Conservation (phyloP, 2,888 invertebrate species). For the Labia minor region DNA sequence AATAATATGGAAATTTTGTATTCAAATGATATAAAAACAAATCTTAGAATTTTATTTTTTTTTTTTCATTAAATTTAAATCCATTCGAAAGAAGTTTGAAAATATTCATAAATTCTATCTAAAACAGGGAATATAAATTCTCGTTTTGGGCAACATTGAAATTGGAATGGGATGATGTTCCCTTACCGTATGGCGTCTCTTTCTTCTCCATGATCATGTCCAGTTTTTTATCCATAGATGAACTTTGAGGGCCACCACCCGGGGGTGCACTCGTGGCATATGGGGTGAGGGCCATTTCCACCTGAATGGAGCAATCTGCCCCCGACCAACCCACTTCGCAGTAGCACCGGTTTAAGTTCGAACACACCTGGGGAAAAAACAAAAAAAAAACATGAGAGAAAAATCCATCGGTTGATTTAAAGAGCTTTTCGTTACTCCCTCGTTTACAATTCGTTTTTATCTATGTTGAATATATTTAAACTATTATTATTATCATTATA, state of each 20-base stretch:
- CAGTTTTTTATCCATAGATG: conserved; percentile 30
- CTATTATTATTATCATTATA: no score
- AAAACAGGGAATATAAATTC: no score
- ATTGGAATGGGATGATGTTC: conserved; percentile 23
- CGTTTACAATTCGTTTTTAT: background rate
- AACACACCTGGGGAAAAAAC: conserved; percentile 60
- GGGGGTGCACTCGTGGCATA: conserved; percentile 43
- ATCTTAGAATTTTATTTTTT: no score
- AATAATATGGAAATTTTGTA: no score
- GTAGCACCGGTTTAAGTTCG: conserved; percentile 83
- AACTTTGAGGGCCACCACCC: conserved; percentile 32
- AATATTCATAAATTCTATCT: no score
- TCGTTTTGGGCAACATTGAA: no score
- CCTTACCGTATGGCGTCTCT: conserved; percentile 89
- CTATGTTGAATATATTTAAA: no score
- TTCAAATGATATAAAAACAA: no score
- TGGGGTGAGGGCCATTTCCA: conserved; percentile 41
- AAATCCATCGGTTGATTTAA: background rate
- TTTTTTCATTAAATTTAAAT: no score
- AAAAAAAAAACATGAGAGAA: background rate
- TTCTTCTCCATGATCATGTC: conserved; percentile 66
- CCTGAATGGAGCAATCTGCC: conserved; percentile 71
- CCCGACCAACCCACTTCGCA: conserved; percentile 83
- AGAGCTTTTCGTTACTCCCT: background rate
- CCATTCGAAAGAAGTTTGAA: no score